Evolutionary conservation across 1,140 invertebrate species (phyloP).

Genomic region (Saccostrea glomerata): DNA sequence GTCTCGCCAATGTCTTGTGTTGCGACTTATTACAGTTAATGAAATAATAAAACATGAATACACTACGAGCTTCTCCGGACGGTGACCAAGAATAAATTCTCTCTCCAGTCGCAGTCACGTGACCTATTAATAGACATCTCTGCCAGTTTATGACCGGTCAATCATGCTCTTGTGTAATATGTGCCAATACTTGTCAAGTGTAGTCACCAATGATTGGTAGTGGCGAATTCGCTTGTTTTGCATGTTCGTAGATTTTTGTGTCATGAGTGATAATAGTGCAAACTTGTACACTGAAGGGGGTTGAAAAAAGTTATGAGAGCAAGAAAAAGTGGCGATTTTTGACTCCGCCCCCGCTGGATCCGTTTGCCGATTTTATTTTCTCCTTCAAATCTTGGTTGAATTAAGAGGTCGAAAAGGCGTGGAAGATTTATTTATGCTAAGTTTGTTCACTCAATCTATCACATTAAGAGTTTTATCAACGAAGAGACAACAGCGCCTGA

Average conservation of each 20-base stretch:
- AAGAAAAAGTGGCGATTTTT: neutral
- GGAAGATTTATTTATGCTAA: constrained; percentile 19
- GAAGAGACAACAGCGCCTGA: neutral
- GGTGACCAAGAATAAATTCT: constrained; percentile 11
- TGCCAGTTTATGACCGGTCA: neutral
- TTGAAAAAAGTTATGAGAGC: neutral
- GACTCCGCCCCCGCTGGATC: neutral
- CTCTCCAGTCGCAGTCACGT: neutral
- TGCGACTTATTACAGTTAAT: neutral
- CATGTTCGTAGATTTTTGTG: neutral
- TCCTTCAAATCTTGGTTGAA: neutral
- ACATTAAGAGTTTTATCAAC: neutral
- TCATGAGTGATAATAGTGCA: neutral
- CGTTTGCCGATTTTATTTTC: neutral
- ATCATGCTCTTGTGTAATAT: constrained; percentile 25
- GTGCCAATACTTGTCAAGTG: neutral
- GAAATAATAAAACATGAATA: constrained; percentile 3
- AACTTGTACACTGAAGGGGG: neutral
- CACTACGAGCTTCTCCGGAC: neutral
- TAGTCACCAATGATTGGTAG: neutral
- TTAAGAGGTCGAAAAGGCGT: neutral
- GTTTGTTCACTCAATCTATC: neutral
- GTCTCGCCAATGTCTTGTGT: neutral
- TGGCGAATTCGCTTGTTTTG: neutral
- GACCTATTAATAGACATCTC: neutral